Evolutionary conservation across 2,888 invertebrate genomes (phyloP).

Genomic region (Mesoligia furuncula): DNA sequence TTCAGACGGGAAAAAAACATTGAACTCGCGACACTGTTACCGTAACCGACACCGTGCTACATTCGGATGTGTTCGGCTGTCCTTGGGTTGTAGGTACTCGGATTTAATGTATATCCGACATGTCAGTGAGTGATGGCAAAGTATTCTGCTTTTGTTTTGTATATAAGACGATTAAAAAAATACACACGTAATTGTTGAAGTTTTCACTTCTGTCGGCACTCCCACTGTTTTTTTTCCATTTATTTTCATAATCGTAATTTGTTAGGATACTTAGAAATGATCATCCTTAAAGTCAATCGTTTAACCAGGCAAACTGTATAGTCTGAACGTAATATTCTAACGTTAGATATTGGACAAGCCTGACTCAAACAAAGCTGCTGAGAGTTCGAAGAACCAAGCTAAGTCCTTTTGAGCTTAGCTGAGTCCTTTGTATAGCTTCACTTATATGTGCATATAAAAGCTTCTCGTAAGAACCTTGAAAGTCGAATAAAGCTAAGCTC

Average conservation of each 20-base stretch:
- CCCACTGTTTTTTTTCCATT: neutral
- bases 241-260: neutral
- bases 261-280: neutral
- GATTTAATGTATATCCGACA: too few relatives aligned
- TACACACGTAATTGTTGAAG: too few relatives aligned
- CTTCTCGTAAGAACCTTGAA: neutral
- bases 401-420: slow-evolving; percentile 27
- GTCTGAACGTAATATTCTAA: slow-evolving; percentile 1
- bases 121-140: too few relatives aligned
- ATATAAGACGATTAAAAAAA: too few relatives aligned
- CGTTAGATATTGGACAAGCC: slow-evolving; percentile 28
- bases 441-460: slow-evolving; percentile 11
- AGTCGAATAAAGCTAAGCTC: neutral
- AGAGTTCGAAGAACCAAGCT: slow-evolving; percentile 14
- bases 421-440: slow-evolving; percentile 15
- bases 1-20: too few relatives aligned
- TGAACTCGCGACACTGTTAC: too few relatives aligned
- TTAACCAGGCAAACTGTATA: neutral
- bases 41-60: too few relatives aligned
- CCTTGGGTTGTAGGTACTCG: too few relatives aligned
- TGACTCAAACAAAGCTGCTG: slow-evolving; percentile 29
- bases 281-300: neutral
- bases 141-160: too few relatives aligned
- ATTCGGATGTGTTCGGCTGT: too few relatives aligned
- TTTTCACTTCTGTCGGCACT: too few relatives aligned